Conservation (phyloP, 2,888 invertebrate genomes). For the Erebia aethiops region DNA sequence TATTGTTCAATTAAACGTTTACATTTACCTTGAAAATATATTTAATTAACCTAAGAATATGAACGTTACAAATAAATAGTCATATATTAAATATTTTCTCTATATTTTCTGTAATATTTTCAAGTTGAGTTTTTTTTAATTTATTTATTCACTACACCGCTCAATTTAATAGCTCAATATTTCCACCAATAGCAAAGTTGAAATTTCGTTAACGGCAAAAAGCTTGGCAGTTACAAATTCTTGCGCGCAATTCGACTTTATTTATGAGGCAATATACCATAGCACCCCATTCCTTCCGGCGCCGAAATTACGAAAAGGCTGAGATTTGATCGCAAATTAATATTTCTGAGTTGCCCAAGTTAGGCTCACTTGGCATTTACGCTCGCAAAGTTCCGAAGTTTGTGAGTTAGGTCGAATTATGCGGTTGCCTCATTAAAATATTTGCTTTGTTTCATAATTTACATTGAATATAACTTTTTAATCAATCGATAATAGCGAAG, state of each 20-base stretch:
- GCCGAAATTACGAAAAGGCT: conserved; percentile 39
- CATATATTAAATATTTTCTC: too few relatives aligned
- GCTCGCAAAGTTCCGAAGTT: conserved; percentile 26
- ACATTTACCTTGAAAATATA: not conserved
- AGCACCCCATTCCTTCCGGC: conserved; percentile 37
- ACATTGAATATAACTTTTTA: too few relatives aligned
- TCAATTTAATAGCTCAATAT: not conserved
- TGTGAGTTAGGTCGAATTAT: conserved; percentile 9
- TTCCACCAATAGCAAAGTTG: conserved; percentile 17
- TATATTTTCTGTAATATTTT: too few relatives aligned
- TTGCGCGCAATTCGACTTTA: conserved; percentile 54
- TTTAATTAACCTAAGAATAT: too few relatives aligned
- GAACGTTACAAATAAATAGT: too few relatives aligned
- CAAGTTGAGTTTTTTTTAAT: too few relatives aligned
- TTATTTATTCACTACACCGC: not conserved
- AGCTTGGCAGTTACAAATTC: conserved; percentile 50
- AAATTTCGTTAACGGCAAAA: conserved; percentile 24
- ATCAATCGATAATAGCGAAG: too few relatives aligned
- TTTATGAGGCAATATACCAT: conserved; percentile 51
- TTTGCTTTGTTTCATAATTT: not conserved
- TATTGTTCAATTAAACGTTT: not conserved
- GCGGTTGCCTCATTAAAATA: not conserved
- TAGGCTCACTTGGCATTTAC: conserved; percentile 39
- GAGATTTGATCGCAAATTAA: conserved; percentile 48
- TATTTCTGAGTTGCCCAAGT: conserved; percentile 38